Base-by-base conservation (phyloP, 1,140 invertebrate species). In the Cotesia glomerata region DNA sequence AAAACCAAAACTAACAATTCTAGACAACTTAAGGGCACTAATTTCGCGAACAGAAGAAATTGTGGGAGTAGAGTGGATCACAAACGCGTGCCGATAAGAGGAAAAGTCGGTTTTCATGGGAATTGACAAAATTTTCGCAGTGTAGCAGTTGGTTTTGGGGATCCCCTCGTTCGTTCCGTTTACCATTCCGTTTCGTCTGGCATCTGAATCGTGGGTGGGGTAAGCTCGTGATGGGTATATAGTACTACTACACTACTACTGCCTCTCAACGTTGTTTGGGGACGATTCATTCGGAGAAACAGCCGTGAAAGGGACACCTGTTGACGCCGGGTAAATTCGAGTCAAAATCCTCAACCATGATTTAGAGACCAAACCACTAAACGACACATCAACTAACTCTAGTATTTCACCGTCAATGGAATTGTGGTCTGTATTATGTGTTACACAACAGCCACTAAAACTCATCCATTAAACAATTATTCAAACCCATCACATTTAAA, bases 261-360 rank as follows among this genome's bases (percentile, higher is more conserved):
- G 69, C 65, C 70, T 71, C 71, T 73, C 75, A 13, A 78, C 80
- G 77, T 78, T 65, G 71, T 69, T 75, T 80, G 84, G 83, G 84
- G 82, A 83, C 81, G 74, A 86, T 87, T 87, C 86, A 87, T 87
- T 87, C 84, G 85, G 86, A 87, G 86, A 87, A 87, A 87, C 82
- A 82, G 78, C 83, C 84, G 85, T 87, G 85, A 87, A 87, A 87
- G 85, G 82, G 86, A 87, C 86, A 87, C 86, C 86, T 87, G 86
- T 87, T 87, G 86, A 82, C 82, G 76, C 78, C 58, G 58, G 56
- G 64, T 59, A 68, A 56, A 74, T 49, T 59, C 26, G 49, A 64
- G 34, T 36, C 61, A 18, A 36, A 62, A 59, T 56, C 16, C 36
- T 49, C 36, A 59, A 66, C 71, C 62, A 69, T 58, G 14, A 72